phyloP scores from a whole-genome alignment of 2,888 invertebrate species.

The Mythimna vitellina region DNA sequence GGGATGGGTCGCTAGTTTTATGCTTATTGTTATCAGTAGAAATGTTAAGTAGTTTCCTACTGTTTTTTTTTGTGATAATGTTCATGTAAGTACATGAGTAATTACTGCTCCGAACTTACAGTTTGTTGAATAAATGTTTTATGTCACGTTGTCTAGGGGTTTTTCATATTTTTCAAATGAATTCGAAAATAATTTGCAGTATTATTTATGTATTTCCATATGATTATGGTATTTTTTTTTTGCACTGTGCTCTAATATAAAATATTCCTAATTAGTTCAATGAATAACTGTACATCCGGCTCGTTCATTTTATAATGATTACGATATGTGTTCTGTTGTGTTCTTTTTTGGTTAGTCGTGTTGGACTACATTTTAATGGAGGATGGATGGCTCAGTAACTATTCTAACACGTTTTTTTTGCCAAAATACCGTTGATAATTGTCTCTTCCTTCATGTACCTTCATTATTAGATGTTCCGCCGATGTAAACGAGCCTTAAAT shows the following conservation, averaged over 20 bases:
- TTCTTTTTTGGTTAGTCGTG: background rate
- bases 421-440: background rate
- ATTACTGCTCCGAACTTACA: background rate
- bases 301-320: background rate
- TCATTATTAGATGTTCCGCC: background rate
- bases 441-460: background rate
- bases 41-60: background rate
- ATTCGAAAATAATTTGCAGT: background rate
- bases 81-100: no score
- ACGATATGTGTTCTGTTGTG: background rate
- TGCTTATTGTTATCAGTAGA: conserved; percentile 8
- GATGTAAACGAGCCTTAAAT: background rate
- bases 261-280: background rate
- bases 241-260: background rate
- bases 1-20: background rate
- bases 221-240: background rate
- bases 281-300: conserved; percentile 3
- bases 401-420: background rate
- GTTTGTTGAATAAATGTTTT: background rate
- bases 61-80: no score
- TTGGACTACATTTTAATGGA: conserved; percentile 7
- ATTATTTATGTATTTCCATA: background rate
- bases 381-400: background rate
- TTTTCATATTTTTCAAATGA: background rate
- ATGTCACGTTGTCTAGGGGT: background rate